Evolutionary conservation across 2,888 invertebrate species (phyloP), one percentile per base, ranked within the genome.

Genomic region (Seira ritae): DNA sequence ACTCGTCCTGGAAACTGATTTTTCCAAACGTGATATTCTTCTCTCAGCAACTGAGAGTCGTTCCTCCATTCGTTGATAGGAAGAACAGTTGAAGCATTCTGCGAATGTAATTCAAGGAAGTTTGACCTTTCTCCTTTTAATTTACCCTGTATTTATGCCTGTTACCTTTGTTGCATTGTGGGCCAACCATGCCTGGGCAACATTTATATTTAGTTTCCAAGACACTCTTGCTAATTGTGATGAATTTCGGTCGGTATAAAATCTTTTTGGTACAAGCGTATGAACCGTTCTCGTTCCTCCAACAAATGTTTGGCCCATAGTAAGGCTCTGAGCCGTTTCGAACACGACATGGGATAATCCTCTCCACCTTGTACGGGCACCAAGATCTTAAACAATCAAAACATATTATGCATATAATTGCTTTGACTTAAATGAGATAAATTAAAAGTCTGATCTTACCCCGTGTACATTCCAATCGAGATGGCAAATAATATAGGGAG

Each of bases 1-100:
- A 19, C 23, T 37, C 15, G 66, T 8, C 20, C 67, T 75, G 23
- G 75, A 46, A 50, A 42, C 65, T 19, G 68, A 37, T 50, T 73
- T 80, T 55, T 81, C 81, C n/a, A 81, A 12, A 4, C 75, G 81
- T 15, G 69, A 60, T 65, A 81, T 12, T 31, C 76, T 65, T 76
- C 60, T 65, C 8, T 81, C 81, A 6, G 24, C 66, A 10, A 22
- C 68, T 20, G 37, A 68, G 19, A 89, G 67, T n/a, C 88, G 83
- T 19, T 85, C 85, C 42, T 85, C 82, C 75, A 89, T 60, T 66
- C 69, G 62, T 2, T 82, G 71, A 31, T 88, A 84, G 15, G 87
- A 85, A 0, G 89, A 87, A 73, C 89, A 89, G 83, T 89, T 89
- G 81, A 89, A 89, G 69, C 89, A 89, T 65, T 88, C 89, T 89